Conservation (phyloP, 2,888 invertebrate genomes). For the Limenitis camilla region DNA sequence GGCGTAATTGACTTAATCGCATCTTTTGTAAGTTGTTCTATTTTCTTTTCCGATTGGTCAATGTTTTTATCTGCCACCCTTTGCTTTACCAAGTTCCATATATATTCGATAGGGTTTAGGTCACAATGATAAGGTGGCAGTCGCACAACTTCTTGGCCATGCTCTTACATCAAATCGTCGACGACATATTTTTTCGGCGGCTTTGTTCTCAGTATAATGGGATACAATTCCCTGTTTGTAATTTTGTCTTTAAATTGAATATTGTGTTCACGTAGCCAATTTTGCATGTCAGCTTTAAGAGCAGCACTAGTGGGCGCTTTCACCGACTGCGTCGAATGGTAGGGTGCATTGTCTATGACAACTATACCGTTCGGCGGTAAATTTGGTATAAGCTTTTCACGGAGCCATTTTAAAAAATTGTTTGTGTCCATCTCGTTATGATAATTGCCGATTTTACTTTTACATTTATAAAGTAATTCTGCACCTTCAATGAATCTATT, state of each 20-base stretch:
- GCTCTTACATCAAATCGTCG: constrained; percentile 12
- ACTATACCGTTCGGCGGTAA: constrained; percentile 1
- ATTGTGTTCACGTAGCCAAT: neutral
- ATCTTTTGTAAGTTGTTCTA: constrained; percentile 25
- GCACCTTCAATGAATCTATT: constrained; percentile 24
- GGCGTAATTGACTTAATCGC: constrained; percentile 22
- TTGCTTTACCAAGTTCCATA: constrained; percentile 30
- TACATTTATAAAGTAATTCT: constrained; percentile 23
- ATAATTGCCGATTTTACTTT: constrained; percentile 23
- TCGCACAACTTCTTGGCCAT: constrained; percentile 33
- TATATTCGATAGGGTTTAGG: constrained; percentile 23
- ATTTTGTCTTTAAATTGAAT: neutral
- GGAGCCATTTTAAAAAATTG: constrained; percentile 1
- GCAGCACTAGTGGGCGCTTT: no score
- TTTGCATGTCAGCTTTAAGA: neutral
- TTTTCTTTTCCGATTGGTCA: constrained; percentile 26
- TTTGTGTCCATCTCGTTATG: constrained; percentile 23
- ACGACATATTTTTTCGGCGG: neutral
- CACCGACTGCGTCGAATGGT: no score
- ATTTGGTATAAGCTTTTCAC: constrained; percentile 3
- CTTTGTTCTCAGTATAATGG: neutral
- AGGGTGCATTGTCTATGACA: no score
- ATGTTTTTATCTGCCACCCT: constrained; percentile 32
- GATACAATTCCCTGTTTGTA: neutral
- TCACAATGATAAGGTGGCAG: no score